Evolutionary conservation across 2,797 vertebrate genomes (phyloP).

Genomic region (Rhadinocentrus ornatus): DNA sequence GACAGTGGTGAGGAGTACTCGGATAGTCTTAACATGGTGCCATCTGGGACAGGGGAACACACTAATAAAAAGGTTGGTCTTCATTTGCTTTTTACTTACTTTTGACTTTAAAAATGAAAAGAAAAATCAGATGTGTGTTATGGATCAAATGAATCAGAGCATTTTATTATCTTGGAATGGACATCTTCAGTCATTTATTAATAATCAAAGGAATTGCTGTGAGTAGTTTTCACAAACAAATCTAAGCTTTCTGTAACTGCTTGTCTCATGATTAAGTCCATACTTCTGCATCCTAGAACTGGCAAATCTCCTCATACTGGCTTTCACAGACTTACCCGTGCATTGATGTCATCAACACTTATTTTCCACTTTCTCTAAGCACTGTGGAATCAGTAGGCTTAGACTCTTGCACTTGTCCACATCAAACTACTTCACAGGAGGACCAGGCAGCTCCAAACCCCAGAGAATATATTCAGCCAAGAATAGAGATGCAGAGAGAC

Average conservation of each 20-base stretch:
- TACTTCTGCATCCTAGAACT: not conserved
- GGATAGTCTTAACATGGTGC: conserved; percentile 77
- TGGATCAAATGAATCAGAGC: not conserved
- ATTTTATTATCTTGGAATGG: not conserved
- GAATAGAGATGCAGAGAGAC: conserved; percentile 48
- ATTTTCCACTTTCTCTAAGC: conserved; percentile 11
- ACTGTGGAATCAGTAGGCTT: conserved; percentile 58
- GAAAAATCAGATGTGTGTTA: not conserved
- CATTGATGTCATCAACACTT: not conserved
- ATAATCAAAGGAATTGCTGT: not conserved
- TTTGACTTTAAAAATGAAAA: not conserved
- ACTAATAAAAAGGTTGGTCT: conserved; percentile 64
- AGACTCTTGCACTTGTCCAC: conserved; percentile 54
- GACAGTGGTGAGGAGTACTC: conserved; percentile 74
- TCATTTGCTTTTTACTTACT: conserved; percentile 4
- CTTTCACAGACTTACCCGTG: not conserved
- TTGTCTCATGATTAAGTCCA: not conserved
- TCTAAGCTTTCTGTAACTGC: not conserved
- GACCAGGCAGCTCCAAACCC: conserved; percentile 60
- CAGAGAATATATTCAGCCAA: conserved; percentile 61
- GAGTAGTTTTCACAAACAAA: no score
- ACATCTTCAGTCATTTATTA: not conserved
- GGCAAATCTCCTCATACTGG: not conserved
- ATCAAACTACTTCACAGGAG: conserved; percentile 60
- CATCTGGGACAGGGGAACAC: conserved; percentile 12